These are phyloP conservation scores for Chionodraco myersi DNA, from an alignment of 2,113 vertebrate species.

Conservation along the genomic window DNA sequence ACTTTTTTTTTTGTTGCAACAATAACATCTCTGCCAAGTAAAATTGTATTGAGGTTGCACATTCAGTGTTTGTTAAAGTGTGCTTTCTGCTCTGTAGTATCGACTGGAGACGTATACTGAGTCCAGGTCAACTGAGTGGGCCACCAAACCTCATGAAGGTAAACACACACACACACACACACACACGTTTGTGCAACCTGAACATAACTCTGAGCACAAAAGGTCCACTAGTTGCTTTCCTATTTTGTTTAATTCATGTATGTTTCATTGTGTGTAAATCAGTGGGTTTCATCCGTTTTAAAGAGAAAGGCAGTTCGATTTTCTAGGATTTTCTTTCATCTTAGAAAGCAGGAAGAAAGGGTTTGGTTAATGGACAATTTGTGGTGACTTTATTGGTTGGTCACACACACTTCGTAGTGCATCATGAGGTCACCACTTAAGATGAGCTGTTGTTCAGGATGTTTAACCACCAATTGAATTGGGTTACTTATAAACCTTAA, in stretches of 20 bases:
- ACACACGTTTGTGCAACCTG: not conserved
- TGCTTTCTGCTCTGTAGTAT: constrained; percentile 61
- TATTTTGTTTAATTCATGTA: not conserved
- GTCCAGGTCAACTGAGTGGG: constrained; percentile 73
- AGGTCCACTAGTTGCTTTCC: no score
- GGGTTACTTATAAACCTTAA: not conserved
- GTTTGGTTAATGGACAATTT: not conserved
- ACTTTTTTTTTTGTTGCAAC: not conserved
- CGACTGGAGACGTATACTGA: constrained; percentile 80
- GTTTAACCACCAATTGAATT: not conserved
- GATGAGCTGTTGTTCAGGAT: not conserved
- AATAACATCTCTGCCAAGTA: not conserved
- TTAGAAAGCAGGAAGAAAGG: not conserved
- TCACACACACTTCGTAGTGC: not conserved
- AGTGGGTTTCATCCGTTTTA: no score
- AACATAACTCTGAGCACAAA: not conserved
- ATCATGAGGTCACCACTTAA: not conserved
- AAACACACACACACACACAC: not conserved
- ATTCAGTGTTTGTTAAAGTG: not conserved
- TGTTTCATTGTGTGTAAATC: not conserved
- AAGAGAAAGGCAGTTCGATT: not conserved
- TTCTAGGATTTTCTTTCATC: not conserved
- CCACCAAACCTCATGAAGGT: constrained; percentile 65
- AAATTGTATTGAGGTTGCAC: not conserved
- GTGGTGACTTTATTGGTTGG: not conserved